A percentile compares a stretch with the other conserved stretches of the same genome.
Conservation (phyloP, 2,797 vertebrate species). For the Diceros bicornis region DNA sequence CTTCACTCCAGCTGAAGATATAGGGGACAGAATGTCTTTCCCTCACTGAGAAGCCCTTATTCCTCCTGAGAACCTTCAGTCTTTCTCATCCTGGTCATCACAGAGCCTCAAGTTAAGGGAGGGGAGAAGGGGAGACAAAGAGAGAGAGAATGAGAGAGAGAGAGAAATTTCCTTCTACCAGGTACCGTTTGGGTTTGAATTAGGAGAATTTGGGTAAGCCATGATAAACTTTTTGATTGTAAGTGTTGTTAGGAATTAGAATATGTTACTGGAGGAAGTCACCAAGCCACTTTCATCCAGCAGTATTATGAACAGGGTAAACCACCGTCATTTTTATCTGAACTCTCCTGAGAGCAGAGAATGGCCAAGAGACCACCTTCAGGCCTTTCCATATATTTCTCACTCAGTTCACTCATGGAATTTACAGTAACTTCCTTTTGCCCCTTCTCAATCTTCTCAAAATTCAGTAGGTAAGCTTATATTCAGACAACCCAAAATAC, state of each 20-base stretch:
- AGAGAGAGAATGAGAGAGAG: background rate
- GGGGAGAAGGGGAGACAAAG: background rate
- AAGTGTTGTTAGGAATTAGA: background rate
- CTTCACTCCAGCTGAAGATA: slow-evolving; percentile 16
- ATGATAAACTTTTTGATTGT: background rate
- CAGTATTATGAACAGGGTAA: background rate
- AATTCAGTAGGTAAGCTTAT: background rate
- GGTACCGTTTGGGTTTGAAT: background rate
- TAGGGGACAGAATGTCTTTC: background rate
- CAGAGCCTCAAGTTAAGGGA: background rate
- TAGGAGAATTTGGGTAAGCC: background rate
- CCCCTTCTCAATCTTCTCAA: background rate
- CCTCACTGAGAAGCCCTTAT: background rate
- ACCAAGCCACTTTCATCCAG: background rate
- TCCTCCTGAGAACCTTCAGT: background rate
- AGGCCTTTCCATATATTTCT: background rate
- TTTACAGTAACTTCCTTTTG: background rate
- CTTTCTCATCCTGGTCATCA: background rate
- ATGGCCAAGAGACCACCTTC: background rate
- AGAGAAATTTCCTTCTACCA: background rate
- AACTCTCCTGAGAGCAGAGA: slow-evolving; percentile 16
- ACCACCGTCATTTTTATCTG: background rate
- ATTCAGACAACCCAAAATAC: background rate
- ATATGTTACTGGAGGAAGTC: background rate
- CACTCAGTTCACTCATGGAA: background rate